Base-by-base conservation (phyloP, 2,113 vertebrate species). In the Danionella cerebrum region DNA sequence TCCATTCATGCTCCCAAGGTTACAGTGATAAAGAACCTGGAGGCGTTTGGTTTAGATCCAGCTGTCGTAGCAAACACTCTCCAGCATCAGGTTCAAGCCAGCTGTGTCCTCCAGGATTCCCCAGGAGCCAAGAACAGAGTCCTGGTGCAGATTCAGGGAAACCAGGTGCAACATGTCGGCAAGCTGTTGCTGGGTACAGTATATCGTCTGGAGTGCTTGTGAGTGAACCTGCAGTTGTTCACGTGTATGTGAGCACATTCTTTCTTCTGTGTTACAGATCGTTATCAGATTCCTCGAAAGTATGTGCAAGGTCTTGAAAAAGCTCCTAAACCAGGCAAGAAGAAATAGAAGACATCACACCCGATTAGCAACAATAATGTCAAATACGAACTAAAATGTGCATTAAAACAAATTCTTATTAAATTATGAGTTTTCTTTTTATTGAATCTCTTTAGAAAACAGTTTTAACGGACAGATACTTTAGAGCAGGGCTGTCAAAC, bases 61-160 rank as follows among this genome's bases (percentile, higher is more conserved):
- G 76, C 83, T n/a, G 72, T 69, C 0, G 86, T 98, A 67, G 91
- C 93, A 63, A 82, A 82, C 18, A 55, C 78, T 42, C 83, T 99
- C 33, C 95, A 98, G 59, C 92, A 82, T 65, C 85, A 85, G 67
- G 94, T 94, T 47, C 96, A 99, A 76, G 96, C 96, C 65, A 98
- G 95, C 76, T 88, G 91, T 3, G 88, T 90, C 2, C 76, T 97
- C 67, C 82, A 82, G 2, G 78, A 88, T 0, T 31, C 85, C 2
- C 90, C 92, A 1, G 93, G 93, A n/a, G 35, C 87, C 45, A 98
- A 93, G 76, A 94, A 97, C 69, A 85, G 86, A 77, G 83, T 91
- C 25, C 85, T 91, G 77, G 93, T 99, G 58, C 95, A 98, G 81
- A 90, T 97, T 79, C 96, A 99, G 80, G 96, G 96, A 55, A 98